These are phyloP conservation scores for Himalopsyche tibetana DNA, from an alignment of 2,888 invertebrate species.

Conservation along the genomic window DNA sequence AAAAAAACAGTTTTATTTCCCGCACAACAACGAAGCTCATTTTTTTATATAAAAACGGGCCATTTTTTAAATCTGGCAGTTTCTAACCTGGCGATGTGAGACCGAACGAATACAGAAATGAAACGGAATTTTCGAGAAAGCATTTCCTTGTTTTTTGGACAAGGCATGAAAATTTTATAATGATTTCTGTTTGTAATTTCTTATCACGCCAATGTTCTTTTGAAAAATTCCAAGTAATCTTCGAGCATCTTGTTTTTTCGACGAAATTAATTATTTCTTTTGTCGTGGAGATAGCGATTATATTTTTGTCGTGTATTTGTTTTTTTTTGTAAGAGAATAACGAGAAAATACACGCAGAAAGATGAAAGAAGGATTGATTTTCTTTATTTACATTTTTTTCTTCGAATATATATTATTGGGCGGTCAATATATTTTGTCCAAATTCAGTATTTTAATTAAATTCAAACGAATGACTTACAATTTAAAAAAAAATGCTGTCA, in stretches of 20 bases:
- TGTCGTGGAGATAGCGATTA: constrained; percentile 11
- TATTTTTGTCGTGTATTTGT: not conserved
- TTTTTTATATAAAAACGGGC: not conserved
- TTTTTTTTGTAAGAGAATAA: not conserved
- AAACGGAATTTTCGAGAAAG: constrained; percentile 1
- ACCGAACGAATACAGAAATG: not conserved
- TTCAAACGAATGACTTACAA: too few relatives aligned
- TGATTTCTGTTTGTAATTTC: constrained; percentile 24
- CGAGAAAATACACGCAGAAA: not conserved
- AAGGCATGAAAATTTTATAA: not conserved
- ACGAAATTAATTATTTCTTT: constrained; percentile 34
- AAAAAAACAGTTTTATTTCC: not conserved
- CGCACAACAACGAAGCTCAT: constrained; percentile 9
- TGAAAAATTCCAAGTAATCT: constrained; percentile 32
- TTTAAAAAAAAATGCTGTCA: too few relatives aligned
- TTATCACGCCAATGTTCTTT: constrained; percentile 35
- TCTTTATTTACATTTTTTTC: constrained; percentile 1
- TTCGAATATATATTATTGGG: not conserved
- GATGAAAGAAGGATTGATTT: constrained; percentile 5
- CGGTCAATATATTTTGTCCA: not conserved
- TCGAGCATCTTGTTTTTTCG: constrained; percentile 6
- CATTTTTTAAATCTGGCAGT: constrained; percentile 29
- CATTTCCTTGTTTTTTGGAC: constrained; percentile 13
- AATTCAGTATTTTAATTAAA: not conserved
- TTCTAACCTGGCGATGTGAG: not conserved